Conservation (phyloP, 2,888 invertebrate species). For the Eupithecia inturbata region DNA sequence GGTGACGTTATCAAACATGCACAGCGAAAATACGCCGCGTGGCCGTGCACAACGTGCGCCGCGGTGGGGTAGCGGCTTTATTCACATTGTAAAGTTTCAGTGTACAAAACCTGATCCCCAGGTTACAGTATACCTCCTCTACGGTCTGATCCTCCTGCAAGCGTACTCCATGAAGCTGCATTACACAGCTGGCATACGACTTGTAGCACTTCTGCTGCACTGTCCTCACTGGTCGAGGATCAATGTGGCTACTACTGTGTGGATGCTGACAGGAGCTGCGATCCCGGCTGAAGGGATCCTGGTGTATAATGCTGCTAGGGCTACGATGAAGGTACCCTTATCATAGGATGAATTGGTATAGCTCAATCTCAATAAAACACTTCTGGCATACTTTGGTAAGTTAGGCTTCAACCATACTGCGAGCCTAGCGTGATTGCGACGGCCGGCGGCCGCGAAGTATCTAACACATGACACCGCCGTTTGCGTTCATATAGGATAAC, state of each 20-base stretch:
- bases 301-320: conserved; percentile 71
- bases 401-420: too few relatives aligned
- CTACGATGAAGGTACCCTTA: conserved; percentile 71
- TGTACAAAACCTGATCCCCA: conserved; percentile 34
- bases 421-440: too few relatives aligned
- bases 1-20: too few relatives aligned
- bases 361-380: too few relatives aligned
- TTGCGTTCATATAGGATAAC: too few relatives aligned
- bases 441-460: too few relatives aligned
- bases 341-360: too few relatives aligned
- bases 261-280: conserved; percentile 65
- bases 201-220: conserved; percentile 66
- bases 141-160: conserved; percentile 71
- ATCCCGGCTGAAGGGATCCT: conserved; percentile 70
- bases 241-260: conserved; percentile 56
- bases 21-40: too few relatives aligned
- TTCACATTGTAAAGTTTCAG: not conserved
- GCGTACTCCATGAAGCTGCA: conserved; percentile 79
- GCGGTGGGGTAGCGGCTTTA: too few relatives aligned
- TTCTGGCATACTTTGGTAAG: too few relatives aligned
- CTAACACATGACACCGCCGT: too few relatives aligned
- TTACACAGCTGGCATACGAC: conserved; percentile 73
- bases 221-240: conserved; percentile 70
- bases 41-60: too few relatives aligned
- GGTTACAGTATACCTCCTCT: conserved; percentile 71